Base-by-base conservation (phyloP, 2,888 invertebrate genomes). In the Hydrotaea diabolus region DNA sequence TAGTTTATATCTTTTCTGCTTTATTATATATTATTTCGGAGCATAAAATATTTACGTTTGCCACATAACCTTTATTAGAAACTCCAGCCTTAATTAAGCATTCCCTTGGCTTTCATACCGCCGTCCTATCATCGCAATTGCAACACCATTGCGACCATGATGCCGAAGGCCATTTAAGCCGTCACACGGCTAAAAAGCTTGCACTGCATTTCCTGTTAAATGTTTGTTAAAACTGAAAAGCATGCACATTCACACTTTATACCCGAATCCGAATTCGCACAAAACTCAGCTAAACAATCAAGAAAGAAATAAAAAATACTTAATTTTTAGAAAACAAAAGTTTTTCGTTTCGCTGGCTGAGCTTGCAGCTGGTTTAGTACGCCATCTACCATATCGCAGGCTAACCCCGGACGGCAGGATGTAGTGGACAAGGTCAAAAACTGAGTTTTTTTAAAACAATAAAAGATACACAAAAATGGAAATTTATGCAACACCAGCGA, bases 121-220 rank as follows among this genome's bases (percentile, higher is more conserved):
- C 13, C 13, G 7, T 9, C 39, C 31, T 7, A 31, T 7, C 39
- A 39, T 8, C 39, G 3, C 7, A 39, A 39, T 13, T 39, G 13
- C 9, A 39, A 39, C 39, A 39, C 39, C 8, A 57, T 77, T 74
- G 80, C 79, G 84, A 72, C 80, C 62, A 80, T 69, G 43, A 49
- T 31, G 66, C 84, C 81, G 82, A 82, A 79, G 84, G 84, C 82
- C 84, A 82, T 76, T 85, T 76, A 9, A 73, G 78, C 59, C 84
- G 82, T 79, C 82, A 85, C 77, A 78, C 66, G 64, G 77, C 72
- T 84, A 53, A 73, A 75, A 26, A 78, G 78, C 69, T 64, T 81
- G 72, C 64, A 74, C 66, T 55, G 84, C 71, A 75, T 82, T 78
- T 82, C 76, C 77, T 78, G 26, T 73, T 57, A 77, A 71, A 55